Evolutionary conservation across 92 coral and sea anemone genomes (phyloP), one percentile per base, ranked within the genome.

Genomic region (Ricordea florida): DNA sequence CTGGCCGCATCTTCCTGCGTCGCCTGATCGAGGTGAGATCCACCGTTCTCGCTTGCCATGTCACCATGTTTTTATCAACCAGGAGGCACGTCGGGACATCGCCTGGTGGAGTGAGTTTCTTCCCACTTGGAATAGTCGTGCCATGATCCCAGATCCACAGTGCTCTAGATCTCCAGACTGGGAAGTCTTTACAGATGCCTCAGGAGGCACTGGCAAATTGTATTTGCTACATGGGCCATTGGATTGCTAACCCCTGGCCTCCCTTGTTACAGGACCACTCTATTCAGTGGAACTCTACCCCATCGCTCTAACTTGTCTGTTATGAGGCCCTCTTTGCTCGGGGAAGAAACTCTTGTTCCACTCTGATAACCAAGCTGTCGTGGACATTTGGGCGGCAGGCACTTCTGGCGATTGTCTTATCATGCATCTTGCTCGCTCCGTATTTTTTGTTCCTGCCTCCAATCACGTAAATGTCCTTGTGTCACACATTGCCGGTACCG

Each of bases 311-410:
- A 52, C 78, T 6, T 71, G 68, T 30, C 65, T 50, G 27, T 30
- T 55, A 20, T 55, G 68, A 49, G 63, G 67, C 11, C 31, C 18
- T 17, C 27, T 8, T 2, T 71, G 79, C 68, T 14, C 30, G 10
- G 42, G 46, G 6, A 53, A 27, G 52, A 58, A 44, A 30, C 33
- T 70, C 2, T 15, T 45, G 14, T 70, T 70, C n/a, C 59, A 52
- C 26, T 71, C 68, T 16, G 9, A 44, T 31, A 74, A 74, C 38
- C 44, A 41, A 49, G 66, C 69, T 0, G 80, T 74, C 17, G 60
- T 74, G 40, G 57, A n/a, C 42, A 58, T 59, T 28, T 57, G 63
- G 55, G 37, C 46, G 21, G 59, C 81, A 10, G 73, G 81, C 72
- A 34, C 81, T 14, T 72, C 79, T 24, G 32, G 65, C 8, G 79